Percentiles rank a stretch among this genome's conserved stretches.
Evolutionary conservation across 2,888 invertebrate species (phyloP).

Genomic region (Lamellibrachia satsuma): DNA sequence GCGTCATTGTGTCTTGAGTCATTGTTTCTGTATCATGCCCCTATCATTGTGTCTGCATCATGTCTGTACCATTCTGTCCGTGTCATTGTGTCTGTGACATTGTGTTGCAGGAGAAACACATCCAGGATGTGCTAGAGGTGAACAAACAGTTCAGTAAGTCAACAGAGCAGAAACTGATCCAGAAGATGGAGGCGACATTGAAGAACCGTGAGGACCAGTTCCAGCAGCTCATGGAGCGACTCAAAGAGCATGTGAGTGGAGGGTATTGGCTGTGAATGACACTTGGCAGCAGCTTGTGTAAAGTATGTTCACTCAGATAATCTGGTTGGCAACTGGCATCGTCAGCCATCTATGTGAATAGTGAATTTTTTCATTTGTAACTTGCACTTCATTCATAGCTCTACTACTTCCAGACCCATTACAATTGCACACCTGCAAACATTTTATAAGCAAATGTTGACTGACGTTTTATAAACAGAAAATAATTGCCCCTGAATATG

Average conservation of each 20-base stretch:
- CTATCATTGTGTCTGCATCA: background rate
- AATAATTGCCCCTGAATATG: too few species aligned
- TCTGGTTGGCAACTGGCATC: background rate
- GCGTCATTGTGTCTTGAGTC: background rate
- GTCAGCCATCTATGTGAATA: background rate
- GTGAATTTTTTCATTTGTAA: too few species aligned
- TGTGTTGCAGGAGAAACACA: conserved; percentile 54
- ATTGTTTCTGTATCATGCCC: background rate
- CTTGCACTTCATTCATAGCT: too few species aligned
- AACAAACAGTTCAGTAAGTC: conserved; percentile 81
- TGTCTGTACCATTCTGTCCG: background rate
- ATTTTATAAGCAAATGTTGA: too few species aligned
- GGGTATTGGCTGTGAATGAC: too few species aligned
- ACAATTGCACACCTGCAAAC: too few species aligned
- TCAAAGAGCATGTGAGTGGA: conserved; percentile 86
- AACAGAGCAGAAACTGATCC: conserved; percentile 79
- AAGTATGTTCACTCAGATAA: too few species aligned
- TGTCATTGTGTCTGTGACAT: background rate
- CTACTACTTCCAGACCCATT: too few species aligned
- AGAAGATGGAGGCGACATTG: conserved; percentile 86
- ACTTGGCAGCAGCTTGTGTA: too few species aligned
- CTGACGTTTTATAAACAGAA: too few species aligned
- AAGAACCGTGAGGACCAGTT: conserved; percentile 90
- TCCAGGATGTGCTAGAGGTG: conserved; percentile 60
- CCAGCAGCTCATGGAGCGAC: conserved; percentile 87